Evolutionary conservation across 2,888 invertebrate species (phyloP).

Genomic region (Drosophila buzzatii): DNA sequence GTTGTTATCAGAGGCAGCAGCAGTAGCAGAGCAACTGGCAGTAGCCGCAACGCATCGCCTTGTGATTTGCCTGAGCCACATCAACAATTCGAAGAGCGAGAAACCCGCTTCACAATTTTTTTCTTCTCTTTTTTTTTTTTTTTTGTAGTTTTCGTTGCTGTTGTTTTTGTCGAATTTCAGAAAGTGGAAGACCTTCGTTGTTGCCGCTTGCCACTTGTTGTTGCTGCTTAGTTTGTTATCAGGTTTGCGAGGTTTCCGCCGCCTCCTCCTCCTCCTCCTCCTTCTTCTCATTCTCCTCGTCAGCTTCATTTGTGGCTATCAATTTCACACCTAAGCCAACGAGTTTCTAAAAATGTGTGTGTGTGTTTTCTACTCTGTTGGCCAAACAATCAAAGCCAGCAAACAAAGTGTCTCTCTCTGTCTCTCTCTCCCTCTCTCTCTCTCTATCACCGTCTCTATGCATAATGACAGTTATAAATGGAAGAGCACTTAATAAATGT

Average conservation of each 20-base stretch:
- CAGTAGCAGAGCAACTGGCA: constrained; percentile 23
- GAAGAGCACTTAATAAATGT: constrained; percentile 35
- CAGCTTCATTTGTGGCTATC: constrained; percentile 64
- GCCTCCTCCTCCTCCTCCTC: not conserved
- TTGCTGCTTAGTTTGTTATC: constrained; percentile 72
- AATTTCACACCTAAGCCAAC: constrained; percentile 76
- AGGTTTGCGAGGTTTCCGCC: constrained; percentile 45
- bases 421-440: not conserved
- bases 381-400: constrained; percentile 12
- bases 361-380: not conserved
- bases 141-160: constrained; percentile 21
- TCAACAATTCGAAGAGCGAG: constrained; percentile 41
- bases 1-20: constrained; percentile 68
- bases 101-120: constrained; percentile 47
- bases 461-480: constrained; percentile 20
- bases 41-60: constrained; percentile 26
- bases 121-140: constrained; percentile 12
- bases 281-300: not conserved
- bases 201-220: constrained; percentile 60
- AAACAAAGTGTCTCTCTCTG: constrained; percentile 11
- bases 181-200: constrained; percentile 83
- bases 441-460: not conserved
- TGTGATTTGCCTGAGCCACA: constrained; percentile 71
- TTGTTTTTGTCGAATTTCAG: constrained; percentile 70
- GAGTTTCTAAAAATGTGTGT: constrained; percentile 45